Percentiles rank a stretch among this genome's conserved stretches.
Evolutionary conservation across 2,113 vertebrate species (phyloP).

Genomic region (Anhinga rufa): DNA sequence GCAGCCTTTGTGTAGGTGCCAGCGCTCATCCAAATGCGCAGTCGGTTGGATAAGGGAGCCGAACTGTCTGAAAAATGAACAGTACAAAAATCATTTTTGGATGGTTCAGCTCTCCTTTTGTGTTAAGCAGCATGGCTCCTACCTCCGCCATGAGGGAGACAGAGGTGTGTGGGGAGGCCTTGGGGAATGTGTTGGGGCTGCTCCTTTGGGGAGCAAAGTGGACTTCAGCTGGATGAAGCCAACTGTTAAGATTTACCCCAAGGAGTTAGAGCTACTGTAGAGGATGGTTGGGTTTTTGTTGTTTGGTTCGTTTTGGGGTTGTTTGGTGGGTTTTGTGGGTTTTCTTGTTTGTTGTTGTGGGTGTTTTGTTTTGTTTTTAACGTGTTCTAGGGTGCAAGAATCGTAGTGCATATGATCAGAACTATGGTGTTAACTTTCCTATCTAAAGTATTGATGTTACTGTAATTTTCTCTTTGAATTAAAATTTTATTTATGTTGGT

Average conservation of each 20-base stretch:
- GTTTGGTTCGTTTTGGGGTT: neutral
- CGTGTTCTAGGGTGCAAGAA: neutral
- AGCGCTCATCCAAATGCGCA: neutral
- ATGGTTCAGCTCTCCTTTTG: neutral
- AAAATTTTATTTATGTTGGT: rapidly evolving
- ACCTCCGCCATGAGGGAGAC: neutral
- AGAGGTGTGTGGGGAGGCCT: neutral
- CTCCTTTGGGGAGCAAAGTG: neutral
- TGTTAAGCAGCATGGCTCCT: neutral
- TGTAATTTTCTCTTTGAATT: neutral
- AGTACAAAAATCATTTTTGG: neutral
- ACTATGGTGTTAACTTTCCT: too few relatives aligned
- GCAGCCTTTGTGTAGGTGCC: neutral
- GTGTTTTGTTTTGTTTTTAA: neutral
- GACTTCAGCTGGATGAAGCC: neutral
- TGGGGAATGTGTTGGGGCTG: neutral
- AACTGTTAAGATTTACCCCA: neutral
- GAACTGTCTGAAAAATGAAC: neutral
- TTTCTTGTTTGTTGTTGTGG: too few relatives aligned
- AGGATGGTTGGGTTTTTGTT: neutral
- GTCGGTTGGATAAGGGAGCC: neutral
- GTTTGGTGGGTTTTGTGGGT: neutral
- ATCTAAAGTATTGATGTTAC: neutral
- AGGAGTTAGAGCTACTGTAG: neutral
- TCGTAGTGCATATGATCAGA: neutral